Conservation (phyloP, 2,113 vertebrate species). For the Protobothrops mucrosquamatus region DNA sequence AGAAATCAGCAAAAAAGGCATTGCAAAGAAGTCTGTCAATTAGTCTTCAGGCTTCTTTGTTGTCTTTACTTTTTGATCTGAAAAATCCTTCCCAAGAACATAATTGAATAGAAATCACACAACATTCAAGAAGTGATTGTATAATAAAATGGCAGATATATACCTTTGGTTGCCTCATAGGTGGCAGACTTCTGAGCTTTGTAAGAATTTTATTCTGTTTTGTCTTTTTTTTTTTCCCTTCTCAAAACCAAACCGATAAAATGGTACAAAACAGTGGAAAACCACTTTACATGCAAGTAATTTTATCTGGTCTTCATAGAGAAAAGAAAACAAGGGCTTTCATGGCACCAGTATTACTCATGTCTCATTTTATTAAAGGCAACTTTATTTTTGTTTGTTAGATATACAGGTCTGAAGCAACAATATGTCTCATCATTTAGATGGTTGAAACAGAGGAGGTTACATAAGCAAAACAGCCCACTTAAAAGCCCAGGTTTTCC, state of each 20-base stretch:
- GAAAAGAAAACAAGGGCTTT: background rate
- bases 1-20: no score
- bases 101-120: background rate
- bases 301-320: background rate
- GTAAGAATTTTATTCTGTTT: background rate
- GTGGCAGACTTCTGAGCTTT: background rate
- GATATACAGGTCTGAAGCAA: background rate
- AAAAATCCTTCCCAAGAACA: background rate
- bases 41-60: background rate
- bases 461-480: background rate
- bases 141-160: background rate
- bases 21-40: background rate
- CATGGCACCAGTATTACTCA: background rate
- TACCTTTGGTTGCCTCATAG: background rate
- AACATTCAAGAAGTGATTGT: background rate
- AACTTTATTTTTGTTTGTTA: background rate
- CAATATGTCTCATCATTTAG: background rate
- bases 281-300: background rate
- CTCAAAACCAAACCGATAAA: background rate
- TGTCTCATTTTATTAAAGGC: background rate
- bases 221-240: background rate
- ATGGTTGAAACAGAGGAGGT: background rate
- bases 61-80: background rate
- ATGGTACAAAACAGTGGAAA: background rate
- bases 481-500: background rate